Base-by-base conservation (phyloP, 2,113 vertebrate genomes). In the Cavia aperea region DNA sequence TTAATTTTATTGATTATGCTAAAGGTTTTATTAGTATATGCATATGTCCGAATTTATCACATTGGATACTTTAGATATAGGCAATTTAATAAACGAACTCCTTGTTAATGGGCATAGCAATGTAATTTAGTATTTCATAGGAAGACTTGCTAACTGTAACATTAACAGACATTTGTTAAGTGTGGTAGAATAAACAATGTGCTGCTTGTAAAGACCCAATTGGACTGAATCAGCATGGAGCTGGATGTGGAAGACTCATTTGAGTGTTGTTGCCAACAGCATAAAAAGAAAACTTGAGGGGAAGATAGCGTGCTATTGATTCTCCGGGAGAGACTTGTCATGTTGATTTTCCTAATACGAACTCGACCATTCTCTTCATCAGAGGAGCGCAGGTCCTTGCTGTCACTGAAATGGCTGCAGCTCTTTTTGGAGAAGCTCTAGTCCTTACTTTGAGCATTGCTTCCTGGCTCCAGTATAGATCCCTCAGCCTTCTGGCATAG, bases 81-180 rank as follows among this genome's bases (percentile, higher is more conserved):
- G 78, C 6, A 90, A 83, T 62, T 93, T 94, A 73, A 90, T 13
- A 93, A 94, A 66, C 16, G 11, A 68, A 81, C 58, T 63, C 31
- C 33, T 36, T 81, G 24, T 36, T 83, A 93, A 86, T 46, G 36
- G 24, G 56, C 39, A 12, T 56, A 29, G 7, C 51, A 79, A 72
- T 33, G 49, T 43, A 79, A 36, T n/a, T 79, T 51, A 89, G 13
- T 87, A 86, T 26, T 81, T 81, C 15, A 49, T 82, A 66, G n/a
- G 31, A 87, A 77, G 65, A 4, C 13, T 81, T 89, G 43, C 43
- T 86, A n/a, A 92, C 29, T 94, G 91, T 89, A 39, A 91, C 81
- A 89, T 63, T 89, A 66, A 54, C n/a, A 89, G n/a, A 62, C 23
- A 89, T 73, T 75, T 92, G 68, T 78, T 66, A 95, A 68, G 65